Conservation (phyloP, 2,113 vertebrate genomes). For the Sebastes fasciatus region DNA sequence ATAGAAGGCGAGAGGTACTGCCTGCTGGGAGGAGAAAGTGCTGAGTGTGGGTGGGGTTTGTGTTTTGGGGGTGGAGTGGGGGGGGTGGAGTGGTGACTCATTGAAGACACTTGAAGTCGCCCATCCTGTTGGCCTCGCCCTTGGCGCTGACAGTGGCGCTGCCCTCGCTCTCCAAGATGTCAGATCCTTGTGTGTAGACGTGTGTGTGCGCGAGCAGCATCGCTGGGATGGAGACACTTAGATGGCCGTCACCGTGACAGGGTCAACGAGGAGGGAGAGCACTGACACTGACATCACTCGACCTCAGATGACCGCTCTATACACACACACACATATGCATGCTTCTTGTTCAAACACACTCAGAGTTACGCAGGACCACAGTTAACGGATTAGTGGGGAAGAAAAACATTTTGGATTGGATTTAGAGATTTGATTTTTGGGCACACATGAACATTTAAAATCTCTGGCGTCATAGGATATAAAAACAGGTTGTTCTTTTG, state of each 20-base stretch:
- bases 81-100: constrained; percentile 46
- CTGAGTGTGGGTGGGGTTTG: constrained; percentile 4
- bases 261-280: constrained; percentile 72
- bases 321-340: constrained; percentile 33
- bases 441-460: too few species aligned
- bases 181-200: constrained; percentile 50
- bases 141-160: constrained; percentile 70
- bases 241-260: constrained; percentile 74
- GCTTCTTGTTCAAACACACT: constrained; percentile 19
- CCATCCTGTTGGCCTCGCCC: constrained; percentile 56
- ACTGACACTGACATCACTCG: constrained; percentile 71
- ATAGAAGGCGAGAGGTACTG: not conserved
- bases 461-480: too few species aligned
- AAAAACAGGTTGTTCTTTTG: not conserved
- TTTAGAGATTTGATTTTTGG: not conserved
- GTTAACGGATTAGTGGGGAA: not conserved
- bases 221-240: constrained; percentile 57
- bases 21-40: constrained; percentile 1
- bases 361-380: constrained; percentile 15
- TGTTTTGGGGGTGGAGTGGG: too few species aligned
- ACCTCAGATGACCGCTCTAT: constrained; percentile 57
- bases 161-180: constrained; percentile 67
- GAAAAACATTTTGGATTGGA: not conserved
- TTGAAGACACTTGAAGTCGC: constrained; percentile 47
- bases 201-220: constrained; percentile 53